Evolutionary conservation across 37 sponge, comb jelly and placozoan genomes (phyloP).

Genomic region (Theonella swinhoei): DNA sequence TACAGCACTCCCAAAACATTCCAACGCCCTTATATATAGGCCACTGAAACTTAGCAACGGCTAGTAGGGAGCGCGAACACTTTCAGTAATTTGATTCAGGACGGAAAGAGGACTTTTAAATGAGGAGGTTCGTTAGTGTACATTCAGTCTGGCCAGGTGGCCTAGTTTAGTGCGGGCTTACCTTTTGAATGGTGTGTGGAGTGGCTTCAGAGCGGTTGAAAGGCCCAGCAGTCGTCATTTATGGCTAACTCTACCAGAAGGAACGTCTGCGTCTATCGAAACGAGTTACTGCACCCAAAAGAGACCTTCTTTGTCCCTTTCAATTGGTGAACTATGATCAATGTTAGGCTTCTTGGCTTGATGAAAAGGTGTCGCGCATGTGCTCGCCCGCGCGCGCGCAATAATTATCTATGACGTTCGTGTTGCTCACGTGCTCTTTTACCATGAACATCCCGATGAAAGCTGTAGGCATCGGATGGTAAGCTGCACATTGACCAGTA

Average conservation of each 20-base stretch:
- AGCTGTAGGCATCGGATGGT: conserved; percentile 56
- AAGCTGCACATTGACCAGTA: neutral
- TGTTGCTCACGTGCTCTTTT: neutral
- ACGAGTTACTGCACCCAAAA: neutral
- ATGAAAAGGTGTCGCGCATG: no score
- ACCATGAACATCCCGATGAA: conserved; percentile 39
- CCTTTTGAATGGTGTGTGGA: conserved; percentile 32
- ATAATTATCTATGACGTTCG: neutral
- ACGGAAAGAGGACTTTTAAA: no score
- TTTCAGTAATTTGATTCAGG: no score
- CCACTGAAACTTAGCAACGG: no score
- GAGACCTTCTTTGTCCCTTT: neutral
- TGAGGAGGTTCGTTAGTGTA: no score
- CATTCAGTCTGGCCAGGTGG: no score
- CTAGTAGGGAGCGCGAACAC: no score
- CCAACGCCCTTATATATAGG: no score
- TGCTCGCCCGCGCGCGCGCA: no score
- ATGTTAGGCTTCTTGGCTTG: conserved; percentile 27
- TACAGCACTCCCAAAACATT: no score
- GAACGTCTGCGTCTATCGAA: neutral
- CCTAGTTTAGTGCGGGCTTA: no score
- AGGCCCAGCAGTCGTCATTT: neutral
- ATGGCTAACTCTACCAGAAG: neutral
- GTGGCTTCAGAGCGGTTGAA: conserved; percentile 10
- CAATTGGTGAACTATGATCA: neutral